phyloP scores from a whole-genome alignment of 2,797 vertebrate species.

The Anomalospiza imberbis region DNA sequence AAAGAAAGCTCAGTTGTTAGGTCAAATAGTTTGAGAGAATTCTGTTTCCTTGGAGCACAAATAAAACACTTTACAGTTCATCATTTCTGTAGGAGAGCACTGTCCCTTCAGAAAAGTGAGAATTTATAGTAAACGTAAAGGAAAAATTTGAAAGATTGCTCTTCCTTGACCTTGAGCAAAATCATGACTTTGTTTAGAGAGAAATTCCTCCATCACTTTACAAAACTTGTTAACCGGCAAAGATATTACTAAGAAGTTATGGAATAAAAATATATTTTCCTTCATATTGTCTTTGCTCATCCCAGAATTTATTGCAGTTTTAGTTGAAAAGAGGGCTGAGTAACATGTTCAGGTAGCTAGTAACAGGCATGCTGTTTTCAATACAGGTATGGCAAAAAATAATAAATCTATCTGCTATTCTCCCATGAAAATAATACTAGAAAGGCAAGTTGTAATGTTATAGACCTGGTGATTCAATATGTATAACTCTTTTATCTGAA shows the following conservation, averaged over 20 bases:
- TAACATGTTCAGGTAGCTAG: background rate
- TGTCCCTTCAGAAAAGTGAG: background rate
- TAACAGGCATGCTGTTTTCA: background rate
- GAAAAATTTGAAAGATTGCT: background rate
- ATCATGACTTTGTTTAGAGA: background rate
- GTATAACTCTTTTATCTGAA: background rate
- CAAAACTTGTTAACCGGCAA: background rate
- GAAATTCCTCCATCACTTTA: background rate
- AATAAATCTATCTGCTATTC: background rate
- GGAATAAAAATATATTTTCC: background rate
- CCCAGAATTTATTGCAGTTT: background rate
- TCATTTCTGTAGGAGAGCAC: background rate
- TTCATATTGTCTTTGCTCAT: background rate
- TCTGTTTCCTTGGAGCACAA: background rate
- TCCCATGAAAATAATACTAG: background rate
- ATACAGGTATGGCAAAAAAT: background rate
- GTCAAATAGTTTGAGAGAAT: background rate
- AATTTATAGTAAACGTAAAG: background rate
- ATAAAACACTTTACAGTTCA: background rate
- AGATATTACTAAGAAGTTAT: accelerated
- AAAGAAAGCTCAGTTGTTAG: background rate
- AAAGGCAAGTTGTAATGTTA: background rate
- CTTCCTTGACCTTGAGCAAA: background rate
- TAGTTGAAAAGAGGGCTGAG: background rate
- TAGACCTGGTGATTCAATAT: background rate